Evolutionary conservation across 2,113 vertebrate species (phyloP), one percentile per base, ranked within the genome.

Genomic region (Fulica atra): DNA sequence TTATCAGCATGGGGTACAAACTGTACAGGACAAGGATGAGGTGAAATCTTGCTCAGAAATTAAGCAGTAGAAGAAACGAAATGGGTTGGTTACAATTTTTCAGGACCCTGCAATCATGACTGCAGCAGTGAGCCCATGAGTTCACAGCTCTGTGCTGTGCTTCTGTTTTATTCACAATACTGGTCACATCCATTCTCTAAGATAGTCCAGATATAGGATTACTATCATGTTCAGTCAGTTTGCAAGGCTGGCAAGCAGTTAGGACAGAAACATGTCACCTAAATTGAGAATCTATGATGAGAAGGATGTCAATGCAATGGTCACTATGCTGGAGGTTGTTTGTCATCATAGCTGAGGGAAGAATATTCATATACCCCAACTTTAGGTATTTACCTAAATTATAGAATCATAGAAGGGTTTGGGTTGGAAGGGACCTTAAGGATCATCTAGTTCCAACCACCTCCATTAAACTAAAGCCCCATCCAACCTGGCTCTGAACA

Each of bases 51-150:
- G 20, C 51, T 84, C 64, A 33, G 95, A 60, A 94, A 71, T 0
- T 42, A 78, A 93, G 50, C 64, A 71, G 35, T 59, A 35, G 69
- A 42, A 93, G 83, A 88, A 92, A 88, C 56, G 4, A 83, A 44
- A 78, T 44, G 48, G 18, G 5, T 36, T 70, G 42, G 42, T 7
- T 61, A 28, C 24, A 59, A 66, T 81, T 88, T 86, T 90, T 31
- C 36, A 48, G 61, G 38, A 85, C 21, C 29, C 56, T 68, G 48
- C n/a, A 81, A 56, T 31, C 69, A 26, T 18, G 33, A 71, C 54
- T 0, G 0, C 29, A 81, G 46, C 54, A 81, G 36, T 10, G 51
- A 84, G 25, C 50, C 63, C 28, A 2, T 4, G 68, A 73, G 36
- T 63, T 86, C 64, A 66, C 31, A 70, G 40, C 21, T 81, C n/a